Conservation (phyloP, 2,888 invertebrate species). For the Abscondita cerata region DNA sequence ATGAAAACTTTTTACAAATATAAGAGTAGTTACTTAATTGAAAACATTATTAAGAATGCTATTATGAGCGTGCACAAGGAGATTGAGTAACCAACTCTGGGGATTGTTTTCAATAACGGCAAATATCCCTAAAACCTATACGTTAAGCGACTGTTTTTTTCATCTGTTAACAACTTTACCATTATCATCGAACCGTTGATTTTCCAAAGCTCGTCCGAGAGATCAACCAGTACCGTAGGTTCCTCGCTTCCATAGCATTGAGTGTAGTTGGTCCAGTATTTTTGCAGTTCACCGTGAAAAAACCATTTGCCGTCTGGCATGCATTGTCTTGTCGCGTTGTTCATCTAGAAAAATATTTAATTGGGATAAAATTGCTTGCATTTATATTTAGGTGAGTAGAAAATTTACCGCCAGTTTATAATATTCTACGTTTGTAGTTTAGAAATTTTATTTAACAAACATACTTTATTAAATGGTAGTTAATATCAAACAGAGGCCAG, state of each 20-base stretch:
- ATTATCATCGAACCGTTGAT: conserved; percentile 7
- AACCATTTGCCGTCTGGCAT: conserved; percentile 61
- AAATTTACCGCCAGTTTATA: no score
- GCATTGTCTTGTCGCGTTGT: conserved; percentile 61
- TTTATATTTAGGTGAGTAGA: no score
- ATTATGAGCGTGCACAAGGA: conserved; percentile 64
- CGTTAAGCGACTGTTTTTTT: background rate
- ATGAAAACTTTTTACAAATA: background rate
- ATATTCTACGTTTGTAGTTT: no score
- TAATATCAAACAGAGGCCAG: no score
- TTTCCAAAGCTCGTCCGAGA: conserved; percentile 32
- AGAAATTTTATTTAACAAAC: no score
- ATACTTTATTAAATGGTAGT: no score
- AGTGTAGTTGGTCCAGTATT: conserved; percentile 63
- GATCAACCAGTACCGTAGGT: conserved; percentile 56
- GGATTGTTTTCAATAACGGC: conserved; percentile 62
- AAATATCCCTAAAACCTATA: conserved; percentile 59
- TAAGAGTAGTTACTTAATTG: conserved; percentile 62
- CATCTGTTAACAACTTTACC: background rate
- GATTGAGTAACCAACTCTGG: conserved; percentile 64
- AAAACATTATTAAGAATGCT: conserved; percentile 64
- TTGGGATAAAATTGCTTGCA: no score
- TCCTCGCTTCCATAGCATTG: conserved; percentile 57
- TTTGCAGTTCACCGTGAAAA: conserved; percentile 52
- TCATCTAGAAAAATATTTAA: conserved; percentile 27